A percentile compares a stretch with the other conserved stretches of the same genome.
These are phyloP conservation scores for Aricia agestis DNA, from an alignment of 1,140 invertebrate species.

Conservation along the genomic window DNA sequence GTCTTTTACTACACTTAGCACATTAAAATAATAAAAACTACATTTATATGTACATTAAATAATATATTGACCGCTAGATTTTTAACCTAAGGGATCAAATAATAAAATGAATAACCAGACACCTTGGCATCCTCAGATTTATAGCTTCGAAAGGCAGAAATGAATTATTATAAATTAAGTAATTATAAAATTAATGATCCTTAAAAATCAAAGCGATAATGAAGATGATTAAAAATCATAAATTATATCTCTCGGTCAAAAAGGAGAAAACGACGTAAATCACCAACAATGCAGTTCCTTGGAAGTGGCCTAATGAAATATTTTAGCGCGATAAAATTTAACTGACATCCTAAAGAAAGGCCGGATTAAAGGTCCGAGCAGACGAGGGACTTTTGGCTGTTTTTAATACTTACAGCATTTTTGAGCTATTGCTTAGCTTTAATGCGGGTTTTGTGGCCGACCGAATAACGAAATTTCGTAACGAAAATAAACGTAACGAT, in stretches of 20 bases:
- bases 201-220: not conserved
- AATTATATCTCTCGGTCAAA: conserved; percentile 5
- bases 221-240: conserved; percentile 11
- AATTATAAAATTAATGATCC: conserved; percentile 1
- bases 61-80: not conserved
- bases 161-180: not conserved
- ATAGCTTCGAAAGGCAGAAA: not conserved
- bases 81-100: not conserved
- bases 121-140: not conserved
- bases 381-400: conserved; percentile 43
- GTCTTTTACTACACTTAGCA: not conserved
- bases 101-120: not conserved
- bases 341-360: conserved; percentile 25
- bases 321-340: conserved; percentile 45
- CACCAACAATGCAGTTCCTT: conserved; percentile 18
- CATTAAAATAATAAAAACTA: not conserved
- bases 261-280: conserved; percentile 4
- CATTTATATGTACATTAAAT: not conserved
- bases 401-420: not conserved
- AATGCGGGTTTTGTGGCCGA: too few relatives aligned
- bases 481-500: too few relatives aligned
- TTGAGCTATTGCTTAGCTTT: too few relatives aligned
- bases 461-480: too few relatives aligned
- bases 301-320: conserved; percentile 45
- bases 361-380: conserved; percentile 42